phyloP scores from a whole-genome alignment of 2,888 invertebrate species.

The Eumerus sabulonum region DNA sequence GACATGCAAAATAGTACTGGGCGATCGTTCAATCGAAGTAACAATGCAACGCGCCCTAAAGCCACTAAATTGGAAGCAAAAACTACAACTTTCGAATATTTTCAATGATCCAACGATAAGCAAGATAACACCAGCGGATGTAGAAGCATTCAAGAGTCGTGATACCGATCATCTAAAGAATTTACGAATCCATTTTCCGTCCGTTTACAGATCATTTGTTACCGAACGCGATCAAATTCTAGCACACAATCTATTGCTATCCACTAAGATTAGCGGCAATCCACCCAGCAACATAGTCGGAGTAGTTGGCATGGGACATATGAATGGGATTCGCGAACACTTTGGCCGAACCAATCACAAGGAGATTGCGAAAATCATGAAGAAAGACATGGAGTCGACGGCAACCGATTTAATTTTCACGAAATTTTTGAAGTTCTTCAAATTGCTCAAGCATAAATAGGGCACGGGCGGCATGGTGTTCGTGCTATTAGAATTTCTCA shows the following conservation, averaged over 20 bases:
- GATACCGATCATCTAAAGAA: constrained; percentile 82
- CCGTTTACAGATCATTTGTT: constrained; percentile 91
- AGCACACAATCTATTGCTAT: constrained; percentile 88
- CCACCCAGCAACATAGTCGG: constrained; percentile 87
- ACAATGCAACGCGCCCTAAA: constrained; percentile 92
- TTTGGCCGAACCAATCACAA: constrained; percentile 62
- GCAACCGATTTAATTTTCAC: constrained; percentile 1
- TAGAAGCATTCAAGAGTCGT: constrained; percentile 90
- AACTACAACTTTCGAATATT: constrained; percentile 79
- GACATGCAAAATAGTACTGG: constrained; percentile 89
- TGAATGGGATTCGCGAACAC: constrained; percentile 81
- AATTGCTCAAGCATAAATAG: constrained; percentile 41
- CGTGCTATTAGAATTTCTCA: constrained; percentile 19
- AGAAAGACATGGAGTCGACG: constrained; percentile 2
- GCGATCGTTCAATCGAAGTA: constrained; percentile 93
- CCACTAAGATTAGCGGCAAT: constrained; percentile 76
- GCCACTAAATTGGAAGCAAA: constrained; percentile 91
- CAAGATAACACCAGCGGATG: constrained; percentile 84
- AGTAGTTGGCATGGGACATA: constrained; percentile 96
- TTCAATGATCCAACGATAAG: constrained; percentile 35
- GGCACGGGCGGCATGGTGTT: not conserved
- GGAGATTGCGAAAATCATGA: constrained; percentile 63
- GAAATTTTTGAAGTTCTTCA: constrained; percentile 31
- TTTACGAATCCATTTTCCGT: constrained; percentile 86
- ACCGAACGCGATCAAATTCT: constrained; percentile 94